Base-by-base conservation (phyloP, 2,888 invertebrate genomes). In the Eilema caniola region DNA sequence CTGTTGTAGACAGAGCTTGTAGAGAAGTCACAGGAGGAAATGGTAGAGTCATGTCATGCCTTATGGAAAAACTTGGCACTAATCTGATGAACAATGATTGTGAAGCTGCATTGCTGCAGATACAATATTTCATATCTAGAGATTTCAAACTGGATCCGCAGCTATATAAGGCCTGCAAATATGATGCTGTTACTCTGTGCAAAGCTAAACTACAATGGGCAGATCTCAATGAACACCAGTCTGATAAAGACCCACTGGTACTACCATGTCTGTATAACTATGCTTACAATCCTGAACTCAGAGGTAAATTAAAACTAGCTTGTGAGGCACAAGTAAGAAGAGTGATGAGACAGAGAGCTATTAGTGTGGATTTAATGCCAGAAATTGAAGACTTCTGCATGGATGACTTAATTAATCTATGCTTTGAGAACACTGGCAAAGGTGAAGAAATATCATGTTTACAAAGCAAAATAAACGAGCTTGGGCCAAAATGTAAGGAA, bases 101-200 rank as follows among this genome's bases (percentile, higher is more conserved):
- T 95, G 98, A 99, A 94, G 97, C 97, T 76, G 98, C 98, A 12
- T 95, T 99, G 61, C 95, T 99, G 72, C 98, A 99, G 92, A 98
- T 99, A 85, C 99, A 99, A 88, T 99, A 99, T 92, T 99, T 99
- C 92, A 97, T 99, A 75, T 98, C 99, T 0, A 96, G 99, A 83
- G 98, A 99, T 93, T 99, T 98, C 89, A 98, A 98, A 85, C 93
- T 99, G 63, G 99, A 99, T 91, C 98, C 98, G 0, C 97, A 97
- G 81, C 93, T 99, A 61, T 99, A 98, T 88, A 96, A 97, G 86
- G 97, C 97, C 41, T 99, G 99, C 88, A 97, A 97, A 84, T 96
- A 97, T 76, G 99, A 99, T 94, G 99, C 99, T 3, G 96, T 96
- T 5, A 96, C 96, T 69, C 96, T 97, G 53, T 99, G 99, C 88